Evolutionary conservation across 2,113 vertebrate species (phyloP), one percentile per base, ranked within the genome.

Genomic region (Oenanthe melanoleuca): DNA sequence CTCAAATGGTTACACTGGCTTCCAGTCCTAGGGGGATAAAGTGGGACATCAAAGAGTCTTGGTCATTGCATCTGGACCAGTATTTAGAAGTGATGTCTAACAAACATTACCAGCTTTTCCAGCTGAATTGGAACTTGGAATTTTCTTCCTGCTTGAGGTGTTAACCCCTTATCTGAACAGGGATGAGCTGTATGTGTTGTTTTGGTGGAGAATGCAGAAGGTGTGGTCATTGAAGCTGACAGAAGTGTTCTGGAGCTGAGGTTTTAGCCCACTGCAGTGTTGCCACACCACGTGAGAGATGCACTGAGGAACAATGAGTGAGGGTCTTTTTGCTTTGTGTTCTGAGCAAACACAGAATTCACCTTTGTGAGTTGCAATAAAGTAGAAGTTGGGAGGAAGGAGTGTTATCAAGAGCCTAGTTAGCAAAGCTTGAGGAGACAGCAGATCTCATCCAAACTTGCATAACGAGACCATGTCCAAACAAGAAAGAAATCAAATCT

Each of bases 251-350:
- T 5, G 1, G 31, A 38, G 57, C 8, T 60, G 71, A n/a, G 4
- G 11, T 19, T 34, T 79, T 61, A 29, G 22, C 6, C 3, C 11
- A 1, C 57, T 60, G 9, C 20, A 26, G 8, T 3, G 28, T 57
- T 56, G n/a, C 47, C 1, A 0, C 1, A 7, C 42, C 40, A 6
- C 10, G 0, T 11, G 40, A 52, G 44, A 67, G 53, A 66, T 60
- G 45, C 44, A 15, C 69, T 40, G 28, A 49, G n/a, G 50, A 37
- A 50, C 0, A 0, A 13, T 0, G 1, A 60, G 15, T 33, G 57
- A 56, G 56, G 66, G 28, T 37, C 20, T 20, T 78, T 83, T 50
- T 72, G 40, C 31, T 72, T 45, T 87, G 67, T 13, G 26, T 31
- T 65, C 55, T 66, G 66, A 63, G n/a, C 52, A 45, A 40, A 83